phyloP scores from a whole-genome alignment of 1,140 invertebrate genomes.

The Laupala kohalensis region DNA sequence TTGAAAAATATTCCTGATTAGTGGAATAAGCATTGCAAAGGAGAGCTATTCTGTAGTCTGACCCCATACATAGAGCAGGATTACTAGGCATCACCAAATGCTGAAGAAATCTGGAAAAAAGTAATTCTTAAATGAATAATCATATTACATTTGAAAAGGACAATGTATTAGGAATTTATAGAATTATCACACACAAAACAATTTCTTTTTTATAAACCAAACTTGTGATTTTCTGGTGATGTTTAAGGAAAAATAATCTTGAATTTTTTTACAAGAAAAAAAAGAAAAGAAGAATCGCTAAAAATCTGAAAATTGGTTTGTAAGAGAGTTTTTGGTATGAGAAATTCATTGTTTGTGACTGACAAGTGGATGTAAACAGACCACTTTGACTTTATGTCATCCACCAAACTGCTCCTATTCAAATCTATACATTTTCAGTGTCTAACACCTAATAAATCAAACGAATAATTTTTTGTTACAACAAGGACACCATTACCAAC shows the following conservation, averaged over 20 bases:
- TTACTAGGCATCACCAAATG: slow-evolving; percentile 61
- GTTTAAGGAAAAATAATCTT: neutral
- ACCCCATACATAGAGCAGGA: slow-evolving; percentile 48
- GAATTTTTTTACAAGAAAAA: too few relatives aligned
- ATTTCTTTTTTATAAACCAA: neutral
- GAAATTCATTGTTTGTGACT: too few relatives aligned
- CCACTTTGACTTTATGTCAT: too few relatives aligned
- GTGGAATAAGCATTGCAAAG: slow-evolving; percentile 91
- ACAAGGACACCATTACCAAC: too few relatives aligned
- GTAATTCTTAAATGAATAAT: neutral
- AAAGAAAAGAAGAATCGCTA: too few relatives aligned
- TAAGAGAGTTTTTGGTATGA: too few relatives aligned
- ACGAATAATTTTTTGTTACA: too few relatives aligned
- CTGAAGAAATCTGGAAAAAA: slow-evolving; percentile 52
- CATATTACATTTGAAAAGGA: neutral
- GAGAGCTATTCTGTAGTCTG: slow-evolving; percentile 79
- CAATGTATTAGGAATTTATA: neutral
- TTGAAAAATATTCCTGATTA: slow-evolving; percentile 67
- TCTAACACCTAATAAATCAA: too few relatives aligned
- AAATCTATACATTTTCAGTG: too few relatives aligned
- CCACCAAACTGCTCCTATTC: too few relatives aligned
- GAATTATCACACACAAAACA: neutral
- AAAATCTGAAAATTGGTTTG: too few relatives aligned
- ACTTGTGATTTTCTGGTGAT: neutral
- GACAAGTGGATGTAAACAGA: too few relatives aligned